Evolutionary conservation across 2,888 invertebrate species (phyloP).

Genomic region (Stomorhina lunata): DNA sequence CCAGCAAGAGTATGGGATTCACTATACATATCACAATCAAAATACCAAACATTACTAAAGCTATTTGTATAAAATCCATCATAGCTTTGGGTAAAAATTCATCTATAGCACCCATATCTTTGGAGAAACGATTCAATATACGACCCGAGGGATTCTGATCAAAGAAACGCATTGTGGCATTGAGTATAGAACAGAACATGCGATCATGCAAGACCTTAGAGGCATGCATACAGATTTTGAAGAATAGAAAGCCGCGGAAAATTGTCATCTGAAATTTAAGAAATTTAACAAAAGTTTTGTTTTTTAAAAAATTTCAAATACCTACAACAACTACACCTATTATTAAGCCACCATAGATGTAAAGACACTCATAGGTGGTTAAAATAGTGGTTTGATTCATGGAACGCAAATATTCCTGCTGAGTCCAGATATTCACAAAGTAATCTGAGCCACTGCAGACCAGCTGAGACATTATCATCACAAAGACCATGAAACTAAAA

Average conservation of each 20-base stretch:
- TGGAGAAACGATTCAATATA: slow-evolving; percentile 88
- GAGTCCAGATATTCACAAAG: slow-evolving; percentile 83
- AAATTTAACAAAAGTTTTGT: not conserved
- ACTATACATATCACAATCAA: slow-evolving; percentile 86
- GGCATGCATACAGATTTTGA: slow-evolving; percentile 87
- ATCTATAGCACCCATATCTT: slow-evolving; percentile 85
- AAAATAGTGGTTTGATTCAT: slow-evolving; percentile 73
- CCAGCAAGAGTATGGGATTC: slow-evolving; percentile 85
- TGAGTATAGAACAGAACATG: slow-evolving; percentile 91
- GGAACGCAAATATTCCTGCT: slow-evolving; percentile 77
- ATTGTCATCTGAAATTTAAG: slow-evolving; percentile 79
- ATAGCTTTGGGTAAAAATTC: slow-evolving; percentile 82
- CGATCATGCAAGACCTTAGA: slow-evolving; percentile 88
- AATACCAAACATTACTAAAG: slow-evolving; percentile 86
- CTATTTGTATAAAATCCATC: slow-evolving; percentile 82
- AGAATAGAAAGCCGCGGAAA: slow-evolving; percentile 85
- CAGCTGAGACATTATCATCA: slow-evolving; percentile 82
- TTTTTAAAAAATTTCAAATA: not conserved
- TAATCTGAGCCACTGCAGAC: slow-evolving; percentile 83
- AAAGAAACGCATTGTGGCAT: slow-evolving; percentile 91
- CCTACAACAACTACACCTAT: slow-evolving; percentile 76
- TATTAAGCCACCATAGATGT: slow-evolving; percentile 78
- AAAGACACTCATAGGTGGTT: slow-evolving; percentile 77
- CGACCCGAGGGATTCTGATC: slow-evolving; percentile 90
- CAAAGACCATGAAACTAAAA: slow-evolving; percentile 79